Evolutionary conservation across 2,113 vertebrate species (phyloP).

Genomic region (Dicentrarchus labrax): DNA sequence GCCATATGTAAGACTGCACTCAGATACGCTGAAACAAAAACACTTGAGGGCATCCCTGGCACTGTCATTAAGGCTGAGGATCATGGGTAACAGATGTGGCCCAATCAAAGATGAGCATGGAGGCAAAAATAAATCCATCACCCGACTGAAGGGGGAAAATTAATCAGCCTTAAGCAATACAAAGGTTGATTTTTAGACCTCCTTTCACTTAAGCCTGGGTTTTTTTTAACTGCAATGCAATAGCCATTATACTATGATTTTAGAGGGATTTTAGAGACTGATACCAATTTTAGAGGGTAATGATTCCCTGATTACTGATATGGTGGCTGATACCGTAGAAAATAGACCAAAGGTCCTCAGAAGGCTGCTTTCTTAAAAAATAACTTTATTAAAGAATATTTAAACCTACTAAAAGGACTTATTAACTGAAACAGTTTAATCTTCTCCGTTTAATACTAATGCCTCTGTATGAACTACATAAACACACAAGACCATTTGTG

Average conservation of each 20-base stretch:
- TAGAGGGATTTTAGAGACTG: too few relatives aligned
- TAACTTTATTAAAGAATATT: too few relatives aligned
- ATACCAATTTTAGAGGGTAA: too few relatives aligned
- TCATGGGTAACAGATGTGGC: constrained; percentile 74
- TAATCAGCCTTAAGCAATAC: constrained; percentile 52
- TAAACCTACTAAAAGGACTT: too few relatives aligned
- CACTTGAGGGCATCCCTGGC: constrained; percentile 66
- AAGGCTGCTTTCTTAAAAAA: too few relatives aligned
- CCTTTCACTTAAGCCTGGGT: not conserved
- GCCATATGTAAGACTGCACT: constrained; percentile 24
- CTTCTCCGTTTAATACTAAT: too few relatives aligned
- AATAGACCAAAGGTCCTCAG: too few relatives aligned
- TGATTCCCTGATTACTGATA: too few relatives aligned
- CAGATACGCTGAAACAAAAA: constrained; percentile 58
- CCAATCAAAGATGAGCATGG: constrained; percentile 64
- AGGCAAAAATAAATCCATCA: constrained; percentile 66
- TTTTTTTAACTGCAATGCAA: constrained; percentile 16
- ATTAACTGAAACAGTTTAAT: too few relatives aligned
- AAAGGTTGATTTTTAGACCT: constrained; percentile 37
- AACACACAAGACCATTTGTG: too few relatives aligned
- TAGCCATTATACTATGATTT: not conserved
- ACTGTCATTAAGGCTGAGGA: constrained; percentile 63
- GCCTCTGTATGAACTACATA: too few relatives aligned
- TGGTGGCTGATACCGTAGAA: too few relatives aligned
- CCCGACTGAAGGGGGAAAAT: constrained; percentile 51